phyloP scores from a whole-genome alignment of 1,140 invertebrate genomes.

The Drosophila arizonae region DNA sequence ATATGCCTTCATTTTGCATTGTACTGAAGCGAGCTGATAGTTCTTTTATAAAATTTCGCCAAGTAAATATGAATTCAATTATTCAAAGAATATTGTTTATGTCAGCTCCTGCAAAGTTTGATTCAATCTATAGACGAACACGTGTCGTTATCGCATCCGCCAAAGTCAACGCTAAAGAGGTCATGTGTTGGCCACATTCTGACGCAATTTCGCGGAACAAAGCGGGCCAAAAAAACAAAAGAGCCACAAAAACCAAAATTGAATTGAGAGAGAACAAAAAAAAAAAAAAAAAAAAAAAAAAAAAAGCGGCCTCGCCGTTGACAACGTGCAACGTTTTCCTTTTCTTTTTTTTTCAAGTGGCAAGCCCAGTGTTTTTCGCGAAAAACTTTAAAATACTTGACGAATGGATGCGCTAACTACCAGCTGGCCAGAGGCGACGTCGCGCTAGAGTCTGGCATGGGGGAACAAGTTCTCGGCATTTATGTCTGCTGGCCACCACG shows the following conservation, averaged over 20 bases:
- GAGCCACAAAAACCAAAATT: slow-evolving; percentile 16
- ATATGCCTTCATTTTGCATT: no score
- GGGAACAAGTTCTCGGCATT: slow-evolving; percentile 70
- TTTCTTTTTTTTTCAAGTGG: slow-evolving; percentile 53
- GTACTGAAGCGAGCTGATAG: no score
- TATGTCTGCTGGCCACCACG: slow-evolving; percentile 52
- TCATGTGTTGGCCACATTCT: slow-evolving; percentile 77
- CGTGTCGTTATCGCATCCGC: slow-evolving; percentile 44
- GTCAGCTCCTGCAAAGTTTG: slow-evolving; percentile 42
- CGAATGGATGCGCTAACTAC: slow-evolving; percentile 75
- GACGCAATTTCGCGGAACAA: slow-evolving; percentile 41
- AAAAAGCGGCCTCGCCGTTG: slow-evolving; percentile 39
- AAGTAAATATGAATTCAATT: background rate
- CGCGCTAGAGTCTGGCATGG: slow-evolving; percentile 13
- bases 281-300: background rate
- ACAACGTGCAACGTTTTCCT: slow-evolving; percentile 58
- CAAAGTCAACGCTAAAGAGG: slow-evolving; percentile 43
- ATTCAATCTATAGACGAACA: slow-evolving; percentile 47
- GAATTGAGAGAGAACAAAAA: background rate
- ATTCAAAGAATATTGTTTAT: background rate
- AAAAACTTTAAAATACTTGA: slow-evolving; percentile 76
- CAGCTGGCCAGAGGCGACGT: slow-evolving; percentile 38
- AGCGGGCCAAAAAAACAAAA: slow-evolving; percentile 23
- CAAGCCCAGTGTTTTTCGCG: slow-evolving; percentile 57
- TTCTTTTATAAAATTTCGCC: background rate